Percentiles rank a stretch among this genome's conserved stretches.
phyloP scores from a whole-genome alignment of 2,888 invertebrate genomes.

The Heteromyza rotundicornis region DNA sequence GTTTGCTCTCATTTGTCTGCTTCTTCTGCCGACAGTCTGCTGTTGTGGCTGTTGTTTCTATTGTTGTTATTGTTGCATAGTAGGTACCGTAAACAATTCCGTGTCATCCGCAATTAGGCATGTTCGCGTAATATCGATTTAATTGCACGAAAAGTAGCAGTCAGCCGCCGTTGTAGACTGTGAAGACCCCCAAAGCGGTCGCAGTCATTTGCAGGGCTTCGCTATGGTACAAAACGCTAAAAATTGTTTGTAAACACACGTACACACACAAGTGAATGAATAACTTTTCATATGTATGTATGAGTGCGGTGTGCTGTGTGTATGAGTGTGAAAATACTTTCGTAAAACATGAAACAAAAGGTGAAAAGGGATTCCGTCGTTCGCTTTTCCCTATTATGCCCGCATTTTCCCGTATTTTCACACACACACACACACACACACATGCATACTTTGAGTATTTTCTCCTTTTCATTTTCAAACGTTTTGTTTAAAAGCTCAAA shows the following conservation, averaged over 20 bases:
- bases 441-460: neutral
- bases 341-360: neutral
- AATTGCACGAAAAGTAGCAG: conserved; percentile 37
- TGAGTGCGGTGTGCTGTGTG: conserved; percentile 3
- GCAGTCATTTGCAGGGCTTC: neutral
- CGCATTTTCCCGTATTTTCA: neutral
- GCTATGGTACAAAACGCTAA: conserved; percentile 17
- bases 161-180: neutral
- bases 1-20: conserved; percentile 1
- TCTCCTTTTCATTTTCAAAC: neutral
- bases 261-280: conserved; percentile 10
- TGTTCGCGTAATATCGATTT: conserved; percentile 47
- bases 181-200: too few species aligned
- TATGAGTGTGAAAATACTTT: conserved; percentile 4
- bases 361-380: conserved; percentile 1
- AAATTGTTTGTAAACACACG: conserved; percentile 22
- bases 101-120: conserved; percentile 59
- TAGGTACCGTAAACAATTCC: conserved; percentile 46
- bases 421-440: neutral
- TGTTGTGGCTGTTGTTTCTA: conserved; percentile 13
- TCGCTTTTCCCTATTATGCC: neutral
- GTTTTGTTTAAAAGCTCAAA: neutral
- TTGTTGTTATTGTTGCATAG: conserved; percentile 8
- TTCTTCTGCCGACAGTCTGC: conserved; percentile 1
- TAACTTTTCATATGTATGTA: neutral